Base-by-base conservation (phyloP, 2,888 invertebrate species). In the Stegophylla sp. region DNA sequence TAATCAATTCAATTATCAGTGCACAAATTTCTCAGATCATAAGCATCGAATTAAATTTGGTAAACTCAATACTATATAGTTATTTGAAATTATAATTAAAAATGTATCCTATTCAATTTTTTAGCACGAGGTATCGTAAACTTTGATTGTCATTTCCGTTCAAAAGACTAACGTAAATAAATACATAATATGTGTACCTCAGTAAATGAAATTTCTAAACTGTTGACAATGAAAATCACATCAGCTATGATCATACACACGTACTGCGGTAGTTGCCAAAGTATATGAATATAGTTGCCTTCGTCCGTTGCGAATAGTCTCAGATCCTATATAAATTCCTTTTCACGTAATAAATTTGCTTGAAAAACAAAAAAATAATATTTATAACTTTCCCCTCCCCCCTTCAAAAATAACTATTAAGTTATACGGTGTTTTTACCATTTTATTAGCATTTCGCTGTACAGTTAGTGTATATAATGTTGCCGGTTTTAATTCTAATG, bases 201-300 rank as follows among this genome's bases (percentile, higher is more conserved):
- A 0, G 96, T 94, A 87, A 96, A 98, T 0, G 97, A 94, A 87
- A 98, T 98, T 86, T 96, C 94, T 28, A 98, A 88, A 0, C 98
- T 98, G 0, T 98, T 97, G 41, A 98, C 93, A 0, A 97, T 95
- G 87, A 97, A 96, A 92, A 98, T 93, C 59, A 98, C 93, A 87
- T 99, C 98, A 0, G 92, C 98, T 85, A 93, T 90, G 0, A 98
- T 97, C 85, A 99, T 93, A 20, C 97, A 89, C 69, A 97, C 87
- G 86, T 96, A 97, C 86, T 98, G 98, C 0, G 98, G 98, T 23
- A 98, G 85, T 85, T 96, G 90, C 92, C 92, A 94, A 3, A 95
- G 86, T 85, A 97, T 94, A 84, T 94, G 93, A 1, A 97, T 86
- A 1, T 90, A 89, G 86, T 94, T 95, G 0, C 93, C 90, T 3